Conservation (phyloP, 2,888 invertebrate genomes). For the Hydriomena furcata region DNA sequence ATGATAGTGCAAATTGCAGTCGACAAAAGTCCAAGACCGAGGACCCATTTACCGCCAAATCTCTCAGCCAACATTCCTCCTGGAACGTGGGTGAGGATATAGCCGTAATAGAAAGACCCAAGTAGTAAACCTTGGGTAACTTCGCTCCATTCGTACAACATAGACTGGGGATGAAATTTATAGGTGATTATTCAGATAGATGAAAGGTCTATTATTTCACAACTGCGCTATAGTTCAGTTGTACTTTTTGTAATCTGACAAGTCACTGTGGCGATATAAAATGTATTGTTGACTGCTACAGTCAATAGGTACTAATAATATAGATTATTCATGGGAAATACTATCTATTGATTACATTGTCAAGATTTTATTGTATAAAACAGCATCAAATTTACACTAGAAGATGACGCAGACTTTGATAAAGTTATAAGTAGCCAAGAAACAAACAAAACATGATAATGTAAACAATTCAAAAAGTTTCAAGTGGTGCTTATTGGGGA, state of each 20-base stretch:
- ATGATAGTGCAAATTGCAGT: slow-evolving; percentile 92
- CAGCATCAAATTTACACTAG: no score
- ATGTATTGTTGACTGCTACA: no score
- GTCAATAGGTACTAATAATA: no score
- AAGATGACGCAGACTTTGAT: no score
- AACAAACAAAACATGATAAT: slow-evolving; percentile 1
- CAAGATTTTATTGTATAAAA: no score
- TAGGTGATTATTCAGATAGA: neutral
- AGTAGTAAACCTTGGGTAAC: slow-evolving; percentile 89
- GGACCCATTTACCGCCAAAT: slow-evolving; percentile 93
- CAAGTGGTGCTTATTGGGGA: slow-evolving; percentile 25
- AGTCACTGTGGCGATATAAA: no score
- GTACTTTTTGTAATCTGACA: no score
- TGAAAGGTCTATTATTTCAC: no score
- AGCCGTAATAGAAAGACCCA: slow-evolving; percentile 93
- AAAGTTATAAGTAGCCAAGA: neutral
- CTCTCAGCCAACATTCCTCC: slow-evolving; percentile 92
- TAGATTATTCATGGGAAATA: no score
- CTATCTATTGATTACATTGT: no score
- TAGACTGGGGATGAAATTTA: slow-evolving; percentile 37
- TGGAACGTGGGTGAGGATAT: slow-evolving; percentile 92
- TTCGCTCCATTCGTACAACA: slow-evolving; percentile 86
- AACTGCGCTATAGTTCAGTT: no score
- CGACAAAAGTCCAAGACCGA: slow-evolving; percentile 90
- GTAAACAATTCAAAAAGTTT: slow-evolving; percentile 9